phyloP scores from a whole-genome alignment of 2,797 vertebrate genomes.

The Enteromius thamalakanensis region DNA sequence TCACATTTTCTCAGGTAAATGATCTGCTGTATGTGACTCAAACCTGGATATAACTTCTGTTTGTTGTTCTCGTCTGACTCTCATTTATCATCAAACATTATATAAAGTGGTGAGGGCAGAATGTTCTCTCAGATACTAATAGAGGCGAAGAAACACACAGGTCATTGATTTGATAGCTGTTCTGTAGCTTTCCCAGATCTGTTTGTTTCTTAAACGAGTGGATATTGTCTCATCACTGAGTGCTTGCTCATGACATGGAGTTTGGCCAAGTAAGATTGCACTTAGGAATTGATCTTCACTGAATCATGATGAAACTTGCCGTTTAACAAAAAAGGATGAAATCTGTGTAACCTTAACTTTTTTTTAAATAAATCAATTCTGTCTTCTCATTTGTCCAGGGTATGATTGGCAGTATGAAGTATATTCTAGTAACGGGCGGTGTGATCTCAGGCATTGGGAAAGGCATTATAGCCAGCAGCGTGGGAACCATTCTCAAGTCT shows the following conservation, averaged over 20 bases:
- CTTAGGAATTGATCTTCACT: background rate
- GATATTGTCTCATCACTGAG: background rate
- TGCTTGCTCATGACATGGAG: background rate
- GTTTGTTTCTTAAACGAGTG: background rate
- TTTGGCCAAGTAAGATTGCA: background rate
- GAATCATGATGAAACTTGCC: background rate
- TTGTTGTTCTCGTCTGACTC: background rate
- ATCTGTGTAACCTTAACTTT: background rate
- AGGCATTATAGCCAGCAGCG: constrained; percentile 95
- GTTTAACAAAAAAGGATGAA: background rate
- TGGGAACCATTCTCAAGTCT: constrained; percentile 96
- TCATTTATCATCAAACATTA: too few species aligned
- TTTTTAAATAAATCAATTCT: background rate
- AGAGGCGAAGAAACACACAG: background rate
- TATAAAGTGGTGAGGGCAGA: background rate
- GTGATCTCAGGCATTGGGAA: constrained; percentile 98
- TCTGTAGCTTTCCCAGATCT: background rate
- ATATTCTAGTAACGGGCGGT: constrained; percentile 95
- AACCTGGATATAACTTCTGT: background rate
- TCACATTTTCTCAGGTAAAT: background rate
- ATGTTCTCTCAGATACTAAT: background rate
- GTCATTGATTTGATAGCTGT: background rate
- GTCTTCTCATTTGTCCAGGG: background rate
- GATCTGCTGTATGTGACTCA: background rate
- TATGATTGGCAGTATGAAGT: constrained; percentile 84